Evolutionary conservation across 2,113 vertebrate species (phyloP), one percentile per base, ranked within the genome.

Genomic region (Mixornis gularis): DNA sequence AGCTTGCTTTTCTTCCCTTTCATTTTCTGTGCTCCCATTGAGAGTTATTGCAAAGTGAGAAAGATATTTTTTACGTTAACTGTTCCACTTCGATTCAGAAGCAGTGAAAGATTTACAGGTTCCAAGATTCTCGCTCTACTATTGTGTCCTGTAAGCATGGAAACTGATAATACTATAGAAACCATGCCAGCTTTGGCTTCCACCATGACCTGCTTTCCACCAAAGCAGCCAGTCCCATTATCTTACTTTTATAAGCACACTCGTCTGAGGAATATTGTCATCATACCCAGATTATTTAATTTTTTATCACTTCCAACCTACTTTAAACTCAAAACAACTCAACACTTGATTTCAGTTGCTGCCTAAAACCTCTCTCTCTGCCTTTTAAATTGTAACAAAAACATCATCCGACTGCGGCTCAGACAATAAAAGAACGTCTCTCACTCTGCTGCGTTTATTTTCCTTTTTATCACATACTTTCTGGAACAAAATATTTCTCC

Each of bases 41-140:
- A 85, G 74, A 94, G 72, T 96, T 94, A 96, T 94, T 96, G 96
- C 90, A 78, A 94, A 91, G 91, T 92, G 95, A 96, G 92, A 95
- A 95, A 96, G 92, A 92, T 72, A 88, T 56, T 95, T 96, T 87
- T 89, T 96, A 96, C 90, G 53, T 89, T 90, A 95, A 91, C 90
- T 95, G 64, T 56, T 85, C 87, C 83, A 78, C 72, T 92, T 88
- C 3, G 1, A 59, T 79, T 93, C 76, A 94, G 84, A 95, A 90
- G 40, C 79, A 95, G 41, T 91, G 90, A 92, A 89, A 97, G 97
- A 97, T 98, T 98, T 98, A 98, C 83, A 84, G 86, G 76, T 64
- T 94, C 90, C 85, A 84, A 63, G 90, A 86, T 94, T 94, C 92
- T 86, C 13, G 3, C 86, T 91, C 81, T 59, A 86, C 88, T 71